phyloP scores from a whole-genome alignment of 2,113 vertebrate genomes.

The Albula goreensis region DNA sequence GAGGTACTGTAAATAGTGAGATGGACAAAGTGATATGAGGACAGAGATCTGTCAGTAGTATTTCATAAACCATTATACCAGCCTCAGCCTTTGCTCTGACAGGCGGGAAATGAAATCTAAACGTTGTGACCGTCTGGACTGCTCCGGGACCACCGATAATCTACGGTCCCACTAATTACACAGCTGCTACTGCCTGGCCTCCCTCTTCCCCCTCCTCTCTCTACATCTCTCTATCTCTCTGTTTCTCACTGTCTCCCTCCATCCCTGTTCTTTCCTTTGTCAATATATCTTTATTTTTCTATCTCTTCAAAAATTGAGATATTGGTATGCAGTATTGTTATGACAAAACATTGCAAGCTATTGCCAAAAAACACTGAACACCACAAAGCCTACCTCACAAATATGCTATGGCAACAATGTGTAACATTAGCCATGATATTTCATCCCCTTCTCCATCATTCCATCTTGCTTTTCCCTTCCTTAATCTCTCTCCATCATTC shows the following conservation, averaged over 20 bases:
- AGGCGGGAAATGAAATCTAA: conserved; percentile 15
- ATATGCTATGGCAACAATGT: background rate
- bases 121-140: background rate
- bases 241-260: background rate
- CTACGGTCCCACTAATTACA: conserved; percentile 43
- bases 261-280: background rate
- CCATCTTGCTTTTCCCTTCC: background rate
- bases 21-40: background rate
- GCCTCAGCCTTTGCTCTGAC: background rate
- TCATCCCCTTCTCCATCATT: background rate
- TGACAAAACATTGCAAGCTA: background rate
- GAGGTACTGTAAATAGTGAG: background rate
- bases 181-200: conserved; percentile 37
- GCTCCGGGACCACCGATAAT: conserved; percentile 26
- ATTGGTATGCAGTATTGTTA: background rate
- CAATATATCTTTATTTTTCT: background rate
- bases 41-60: background rate
- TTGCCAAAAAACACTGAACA: background rate
- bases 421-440: background rate
- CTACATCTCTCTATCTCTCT: background rate
- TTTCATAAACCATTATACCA: background rate
- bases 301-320: too few species aligned
- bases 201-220: background rate
- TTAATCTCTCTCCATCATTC: background rate
- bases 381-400: background rate